A percentile compares a stretch with the other conserved stretches of the same genome.
Evolutionary conservation across 2,113 vertebrate genomes (phyloP).

Genomic region (Zosterops borbonicus): DNA sequence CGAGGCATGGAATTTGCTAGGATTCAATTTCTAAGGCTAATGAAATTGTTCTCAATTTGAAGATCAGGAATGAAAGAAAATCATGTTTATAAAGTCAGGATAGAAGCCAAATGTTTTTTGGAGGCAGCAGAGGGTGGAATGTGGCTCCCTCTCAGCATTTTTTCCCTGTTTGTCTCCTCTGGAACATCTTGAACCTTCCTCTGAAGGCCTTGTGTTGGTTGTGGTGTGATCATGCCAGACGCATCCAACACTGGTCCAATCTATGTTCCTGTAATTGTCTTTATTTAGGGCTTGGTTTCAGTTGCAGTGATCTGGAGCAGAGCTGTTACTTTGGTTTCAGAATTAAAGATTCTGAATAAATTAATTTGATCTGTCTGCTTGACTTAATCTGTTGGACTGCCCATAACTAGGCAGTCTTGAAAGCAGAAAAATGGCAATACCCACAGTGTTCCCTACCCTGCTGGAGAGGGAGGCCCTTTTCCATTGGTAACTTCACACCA

Average conservation of each 20-base stretch:
- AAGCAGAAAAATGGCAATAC: neutral
- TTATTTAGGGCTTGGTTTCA: neutral
- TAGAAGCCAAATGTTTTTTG: neutral
- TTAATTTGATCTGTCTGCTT: slow-evolving; percentile 37
- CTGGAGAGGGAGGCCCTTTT: neutral
- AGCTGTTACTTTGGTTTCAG: neutral
- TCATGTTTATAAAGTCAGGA: neutral
- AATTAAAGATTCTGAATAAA: slow-evolving; percentile 27
- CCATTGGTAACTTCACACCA: neutral
- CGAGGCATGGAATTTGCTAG: neutral
- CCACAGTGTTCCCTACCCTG: neutral
- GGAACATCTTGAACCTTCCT: neutral
- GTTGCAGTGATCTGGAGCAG: neutral
- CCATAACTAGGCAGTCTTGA: neutral
- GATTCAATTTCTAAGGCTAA: neutral
- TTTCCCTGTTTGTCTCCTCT: neutral
- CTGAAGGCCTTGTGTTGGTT: neutral
- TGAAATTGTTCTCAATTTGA: neutral
- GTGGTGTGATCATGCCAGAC: neutral
- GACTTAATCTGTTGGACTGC: neutral
- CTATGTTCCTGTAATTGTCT: neutral
- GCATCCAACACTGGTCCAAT: neutral
- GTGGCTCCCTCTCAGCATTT: neutral
- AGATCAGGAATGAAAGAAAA: neutral
- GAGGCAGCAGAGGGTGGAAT: neutral